Evolutionary conservation across 2,888 invertebrate genomes (phyloP).

Genomic region (Hofmannophila pseudospretella): DNA sequence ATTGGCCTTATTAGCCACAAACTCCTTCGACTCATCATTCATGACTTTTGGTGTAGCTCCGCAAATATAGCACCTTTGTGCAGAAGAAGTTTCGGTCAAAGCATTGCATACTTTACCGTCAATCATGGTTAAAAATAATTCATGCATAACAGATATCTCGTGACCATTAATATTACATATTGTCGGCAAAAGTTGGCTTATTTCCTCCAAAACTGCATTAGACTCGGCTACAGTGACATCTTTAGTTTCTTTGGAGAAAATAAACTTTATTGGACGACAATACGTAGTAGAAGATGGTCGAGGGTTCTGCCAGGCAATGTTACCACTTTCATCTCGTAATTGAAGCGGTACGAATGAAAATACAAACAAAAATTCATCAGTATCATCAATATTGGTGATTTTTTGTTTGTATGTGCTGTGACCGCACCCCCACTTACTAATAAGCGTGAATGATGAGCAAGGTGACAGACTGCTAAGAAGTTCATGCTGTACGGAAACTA

Average conservation of each 20-base stretch:
- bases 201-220: too few relatives aligned
- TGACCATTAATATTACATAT: background rate
- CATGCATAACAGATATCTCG: background rate
- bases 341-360: constrained; percentile 23
- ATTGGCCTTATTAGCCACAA: background rate
- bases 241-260: constrained; percentile 19
- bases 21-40: background rate
- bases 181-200: too few relatives aligned
- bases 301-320: constrained; percentile 25
- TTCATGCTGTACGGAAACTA: too few relatives aligned
- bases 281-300: constrained; percentile 23
- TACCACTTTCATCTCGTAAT: constrained; percentile 15
- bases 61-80: constrained; percentile 12
- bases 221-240: constrained; percentile 19
- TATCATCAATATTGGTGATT: constrained; percentile 10
- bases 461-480: too few relatives aligned
- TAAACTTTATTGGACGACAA: constrained; percentile 24
- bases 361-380: constrained; percentile 19
- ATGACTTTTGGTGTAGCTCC: constrained; percentile 11
- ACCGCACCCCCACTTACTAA: constrained; percentile 16
- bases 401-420: constrained; percentile 18
- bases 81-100: constrained; percentile 13
- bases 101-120: constrained; percentile 19
- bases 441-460: too few relatives aligned
- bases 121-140: constrained; percentile 14